A percentile compares a stretch with the other conserved stretches of the same genome.
phyloP scores from a whole-genome alignment of 2,888 invertebrate species.

The Spisula solida region DNA sequence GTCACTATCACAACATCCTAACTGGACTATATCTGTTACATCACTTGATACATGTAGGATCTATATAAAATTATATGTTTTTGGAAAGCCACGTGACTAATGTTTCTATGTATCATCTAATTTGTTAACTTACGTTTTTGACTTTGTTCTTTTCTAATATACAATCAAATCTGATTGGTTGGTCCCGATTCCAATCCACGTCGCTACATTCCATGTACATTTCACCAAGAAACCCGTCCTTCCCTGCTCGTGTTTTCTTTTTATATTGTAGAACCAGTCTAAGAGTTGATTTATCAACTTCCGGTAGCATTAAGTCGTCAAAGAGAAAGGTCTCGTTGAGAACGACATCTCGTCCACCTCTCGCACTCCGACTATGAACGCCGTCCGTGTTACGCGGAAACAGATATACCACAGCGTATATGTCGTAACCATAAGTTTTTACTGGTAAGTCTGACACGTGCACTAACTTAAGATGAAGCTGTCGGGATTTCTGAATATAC shows the following conservation, averaged over 20 bases:
- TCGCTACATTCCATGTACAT: constrained; percentile 65
- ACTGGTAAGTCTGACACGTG: constrained; percentile 55
- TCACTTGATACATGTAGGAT: too few species aligned
- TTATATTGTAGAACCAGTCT: constrained; percentile 58
- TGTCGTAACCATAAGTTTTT: constrained; percentile 58
- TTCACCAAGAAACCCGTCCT: constrained; percentile 66
- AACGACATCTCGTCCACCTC: constrained; percentile 53
- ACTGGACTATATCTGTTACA: too few species aligned
- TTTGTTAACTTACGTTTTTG: constrained; percentile 53
- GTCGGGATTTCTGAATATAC: constrained; percentile 58
- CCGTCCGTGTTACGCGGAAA: constrained; percentile 69
- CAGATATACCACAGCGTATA: constrained; percentile 59
- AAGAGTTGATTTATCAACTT: constrained; percentile 67
- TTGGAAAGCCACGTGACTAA: neutral
- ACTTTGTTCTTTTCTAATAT: constrained; percentile 44
- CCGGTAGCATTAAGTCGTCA: constrained; percentile 66
- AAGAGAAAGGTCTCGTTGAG: constrained; percentile 66
- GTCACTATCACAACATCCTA: too few species aligned
- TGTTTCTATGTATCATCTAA: neutral
- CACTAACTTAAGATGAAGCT: constrained; percentile 56
- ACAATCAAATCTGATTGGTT: constrained; percentile 49
- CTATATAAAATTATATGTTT: too few species aligned
- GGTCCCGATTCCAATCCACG: constrained; percentile 53
- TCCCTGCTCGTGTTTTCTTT: constrained; percentile 42
- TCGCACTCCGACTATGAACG: constrained; percentile 55